Base-by-base conservation (phyloP, 2,113 vertebrate species). In the Oncorhynchus keta region DNA sequence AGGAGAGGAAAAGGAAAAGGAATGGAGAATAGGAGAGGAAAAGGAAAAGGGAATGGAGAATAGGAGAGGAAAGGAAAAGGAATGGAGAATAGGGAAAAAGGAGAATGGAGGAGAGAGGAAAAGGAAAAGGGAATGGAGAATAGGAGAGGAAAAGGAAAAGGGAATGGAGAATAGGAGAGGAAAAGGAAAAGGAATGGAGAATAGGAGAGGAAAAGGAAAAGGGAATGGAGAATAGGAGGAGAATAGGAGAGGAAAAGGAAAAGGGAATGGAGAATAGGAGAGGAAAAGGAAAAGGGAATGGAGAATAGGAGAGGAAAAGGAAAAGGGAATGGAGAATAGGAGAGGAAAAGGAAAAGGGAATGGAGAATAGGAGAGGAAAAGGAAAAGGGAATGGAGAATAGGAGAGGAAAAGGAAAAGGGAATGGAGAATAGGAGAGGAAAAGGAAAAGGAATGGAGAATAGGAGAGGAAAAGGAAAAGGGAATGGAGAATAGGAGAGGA, bases 231-330 rank as follows among this genome's bases (percentile, higher is more conserved):
- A 39, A n/a, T n/a, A n/a, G n/a, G n/a, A n/a, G n/a, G n/a, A n/a
- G n/a, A n/a, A 26, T 20, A 32, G 30, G 5, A 64, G n/a, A 79
- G 81, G 84, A 48, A 82, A 85, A 24, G n/a, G n/a, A n/a, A 79
- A 61, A 61, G 1, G 16, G 2, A 16, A 5, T n/a, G n/a, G n/a
- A n/a, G n/a, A n/a, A n/a, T n/a, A n/a, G n/a, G n/a, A 18, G 13
- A 18, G 45, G 12, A 14, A 62, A 26, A 24, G 74, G 70, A 84
- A 78, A 86, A 70, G 84, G 81, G 82, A 71, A 85, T 5, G 84
- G 1, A 35, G 14, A 39, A 26, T 20, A 32, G 30, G 5, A 64
- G n/a, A 79, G 81, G 84, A 48, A 82, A 85, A 24, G n/a, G n/a
- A n/a, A 79, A 61, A 61, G 1, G 16, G 2, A 16, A 5, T n/a